A percentile compares a stretch with the other conserved stretches of the same genome.
These are phyloP conservation scores for Etheostoma perlongum DNA, from an alignment of 2,797 vertebrate genomes.

Conservation along the genomic window DNA sequence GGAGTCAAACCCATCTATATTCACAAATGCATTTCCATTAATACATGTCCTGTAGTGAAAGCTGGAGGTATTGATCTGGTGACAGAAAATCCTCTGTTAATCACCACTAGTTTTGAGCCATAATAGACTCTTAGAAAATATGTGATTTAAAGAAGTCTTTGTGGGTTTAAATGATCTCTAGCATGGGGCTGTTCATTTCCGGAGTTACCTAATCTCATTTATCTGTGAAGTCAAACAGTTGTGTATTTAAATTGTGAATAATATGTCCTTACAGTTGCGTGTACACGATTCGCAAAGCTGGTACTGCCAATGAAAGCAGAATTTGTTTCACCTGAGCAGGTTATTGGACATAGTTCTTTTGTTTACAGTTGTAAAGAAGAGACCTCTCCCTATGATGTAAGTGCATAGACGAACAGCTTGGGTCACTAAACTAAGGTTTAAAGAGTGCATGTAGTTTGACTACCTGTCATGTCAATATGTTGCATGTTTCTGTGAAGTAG, in stretches of 20 bases:
- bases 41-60: conserved; percentile 37
- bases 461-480: conserved; percentile 53
- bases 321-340: background rate
- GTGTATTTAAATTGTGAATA: conserved; percentile 27
- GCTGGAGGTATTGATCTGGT: conserved; percentile 56
- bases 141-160: conserved; percentile 27
- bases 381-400: conserved; percentile 30
- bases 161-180: conserved; percentile 45
- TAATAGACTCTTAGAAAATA: conserved; percentile 23
- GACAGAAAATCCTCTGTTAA: conserved; percentile 43
- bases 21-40: conserved; percentile 60
- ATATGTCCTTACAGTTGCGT: conserved; percentile 12
- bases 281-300: conserved; percentile 7
- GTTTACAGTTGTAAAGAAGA: conserved; percentile 8
- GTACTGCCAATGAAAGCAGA: background rate
- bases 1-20: conserved; percentile 16
- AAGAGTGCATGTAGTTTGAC: conserved; percentile 51
- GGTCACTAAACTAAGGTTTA: conserved; percentile 40
- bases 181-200: conserved; percentile 2
- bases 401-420: conserved; percentile 31
- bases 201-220: background rate
- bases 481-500: conserved; percentile 77
- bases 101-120: conserved; percentile 35
- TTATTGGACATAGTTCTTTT: background rate
- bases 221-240: conserved; percentile 20